Evolutionary conservation across 2,113 vertebrate genomes (phyloP).

Genomic region (Petaurus breviceps): DNA sequence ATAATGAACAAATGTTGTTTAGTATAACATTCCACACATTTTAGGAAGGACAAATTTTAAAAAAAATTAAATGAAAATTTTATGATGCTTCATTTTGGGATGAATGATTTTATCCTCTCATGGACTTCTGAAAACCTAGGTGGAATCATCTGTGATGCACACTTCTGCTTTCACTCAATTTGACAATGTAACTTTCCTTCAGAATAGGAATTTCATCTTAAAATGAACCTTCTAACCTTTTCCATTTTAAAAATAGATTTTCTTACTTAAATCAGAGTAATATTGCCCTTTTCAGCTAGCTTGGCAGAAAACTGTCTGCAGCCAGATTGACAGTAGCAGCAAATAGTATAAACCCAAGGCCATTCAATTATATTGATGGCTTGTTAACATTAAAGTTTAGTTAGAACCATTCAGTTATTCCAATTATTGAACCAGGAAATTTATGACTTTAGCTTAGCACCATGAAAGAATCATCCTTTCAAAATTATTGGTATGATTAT

Average conservation of each 20-base stretch:
- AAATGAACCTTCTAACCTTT: not conserved
- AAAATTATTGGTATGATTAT: not conserved
- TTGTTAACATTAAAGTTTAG: not conserved
- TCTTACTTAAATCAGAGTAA: not conserved
- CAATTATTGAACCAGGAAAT: not conserved
- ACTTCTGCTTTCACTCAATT: not conserved
- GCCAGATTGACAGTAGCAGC: not conserved
- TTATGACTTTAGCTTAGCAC: not conserved
- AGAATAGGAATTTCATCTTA: not conserved
- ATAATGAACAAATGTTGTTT: not conserved
- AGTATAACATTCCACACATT: not conserved
- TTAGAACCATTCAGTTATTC: not conserved
- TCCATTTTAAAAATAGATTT: not conserved
- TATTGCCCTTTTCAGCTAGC: not conserved
- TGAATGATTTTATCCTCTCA: not conserved
- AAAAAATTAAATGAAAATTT: not conserved
- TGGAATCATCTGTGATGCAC: not conserved
- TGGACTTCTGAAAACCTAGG: not conserved
- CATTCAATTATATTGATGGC: not conserved
- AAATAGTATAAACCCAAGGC: not conserved
- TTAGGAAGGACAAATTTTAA: not conserved
- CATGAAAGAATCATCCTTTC: not conserved
- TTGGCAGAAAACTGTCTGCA: not conserved
- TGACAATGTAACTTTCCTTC: too few relatives aligned
- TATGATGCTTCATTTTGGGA: not conserved